Evolutionary conservation across 92 coral and sea anemone genomes (phyloP).

Genomic region (Desmophyllum pertusum): DNA sequence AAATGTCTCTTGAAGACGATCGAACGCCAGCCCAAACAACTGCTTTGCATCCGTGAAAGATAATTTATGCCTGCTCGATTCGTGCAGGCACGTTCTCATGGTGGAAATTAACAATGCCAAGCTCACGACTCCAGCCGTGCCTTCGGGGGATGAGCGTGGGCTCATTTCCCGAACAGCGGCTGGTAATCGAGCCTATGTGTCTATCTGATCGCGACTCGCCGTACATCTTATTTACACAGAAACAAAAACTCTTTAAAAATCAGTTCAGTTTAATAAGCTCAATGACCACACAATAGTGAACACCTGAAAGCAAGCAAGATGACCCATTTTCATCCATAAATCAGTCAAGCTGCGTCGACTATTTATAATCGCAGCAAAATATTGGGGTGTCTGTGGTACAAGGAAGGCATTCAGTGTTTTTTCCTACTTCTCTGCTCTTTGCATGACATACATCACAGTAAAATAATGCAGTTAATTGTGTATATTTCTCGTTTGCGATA

Average conservation of each 20-base stretch:
- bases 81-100: too few relatives aligned
- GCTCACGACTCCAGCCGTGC: too few relatives aligned
- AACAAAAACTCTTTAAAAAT: background rate
- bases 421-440: background rate
- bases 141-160: too few relatives aligned
- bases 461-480: background rate
- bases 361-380: too few relatives aligned
- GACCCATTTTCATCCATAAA: background rate
- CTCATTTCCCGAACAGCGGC: too few relatives aligned
- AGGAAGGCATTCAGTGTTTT: background rate
- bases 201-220: background rate
- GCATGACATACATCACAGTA: background rate
- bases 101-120: too few relatives aligned
- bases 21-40: too few relatives aligned
- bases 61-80: too few relatives aligned
- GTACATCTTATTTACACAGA: constrained; percentile 1
- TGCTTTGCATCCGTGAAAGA: too few relatives aligned
- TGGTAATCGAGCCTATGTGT: too few relatives aligned
- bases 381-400: background rate
- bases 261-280: background rate
- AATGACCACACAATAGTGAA: background rate
- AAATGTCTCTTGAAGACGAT: too few relatives aligned
- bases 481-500: background rate
- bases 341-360: background rate
- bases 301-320: background rate